Evolutionary conservation across 1,140 invertebrate species (phyloP), one percentile per base, ranked within the genome.

Genomic region (Frieseomelitta varia): DNA sequence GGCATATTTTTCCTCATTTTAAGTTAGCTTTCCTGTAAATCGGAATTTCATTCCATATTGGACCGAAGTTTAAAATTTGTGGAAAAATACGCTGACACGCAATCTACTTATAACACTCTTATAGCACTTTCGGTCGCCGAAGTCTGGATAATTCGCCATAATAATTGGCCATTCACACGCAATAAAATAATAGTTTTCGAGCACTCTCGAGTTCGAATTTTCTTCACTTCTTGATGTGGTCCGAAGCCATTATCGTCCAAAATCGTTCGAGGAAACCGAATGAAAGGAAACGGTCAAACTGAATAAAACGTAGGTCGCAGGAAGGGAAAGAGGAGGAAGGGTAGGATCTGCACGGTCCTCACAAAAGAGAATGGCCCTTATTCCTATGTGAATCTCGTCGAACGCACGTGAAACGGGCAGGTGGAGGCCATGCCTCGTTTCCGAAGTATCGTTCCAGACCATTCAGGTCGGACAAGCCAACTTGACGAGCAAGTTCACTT

Each of bases 351-450:
- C 8, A 21, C 14, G 65, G 39, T 6, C 19, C 14, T 1, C 34
- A 39, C 10, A 39, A 81, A 74, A 75, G 71, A n/a, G 47, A 58
- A 19, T 14, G 39, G 58, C 27, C 71, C 71, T 81, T 81, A 75
- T 65, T 75, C 34, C 71, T 55, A 58, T 19, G 69, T 75, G 79
- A 75, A 74, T 74, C 69, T 81, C 47, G 68, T 72, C 34, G 67
- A 39, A 53, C 30, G 55, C 58, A 53, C 6, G 69, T 65, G 69
- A 81, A 53, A 75, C 56, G 56, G 21, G 71, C 79, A 81, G 79
- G 79, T 80, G 78, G 30, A 75, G 15, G 27, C n/a, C 4, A 34
- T 14, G 39, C 11, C 21, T 34, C 55, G 56, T 58, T 63, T 81
- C 30, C 55, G n/a, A 75, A 81, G 47, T 65, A 81, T 81, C 71